Conservation (phyloP, 2,888 invertebrate genomes). For the Sphecodes monilicornis region DNA sequence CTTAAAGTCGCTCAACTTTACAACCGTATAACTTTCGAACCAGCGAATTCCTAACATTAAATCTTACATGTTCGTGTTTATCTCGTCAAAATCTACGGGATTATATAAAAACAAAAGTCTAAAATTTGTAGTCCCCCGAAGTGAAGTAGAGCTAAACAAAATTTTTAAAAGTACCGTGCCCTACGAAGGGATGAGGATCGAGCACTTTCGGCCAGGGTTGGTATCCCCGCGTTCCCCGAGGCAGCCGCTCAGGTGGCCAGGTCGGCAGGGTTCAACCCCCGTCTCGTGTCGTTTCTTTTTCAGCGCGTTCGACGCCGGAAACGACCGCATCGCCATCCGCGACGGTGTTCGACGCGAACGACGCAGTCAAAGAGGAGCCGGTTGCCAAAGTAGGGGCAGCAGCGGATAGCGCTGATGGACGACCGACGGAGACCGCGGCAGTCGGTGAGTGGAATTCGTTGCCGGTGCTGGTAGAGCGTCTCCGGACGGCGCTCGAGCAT, state of each 20-base stretch:
- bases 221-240: constrained; percentile 17
- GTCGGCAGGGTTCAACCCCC: constrained; percentile 58
- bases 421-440: constrained; percentile 71
- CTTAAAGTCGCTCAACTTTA: too few relatives aligned
- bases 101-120: too few relatives aligned
- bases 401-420: constrained; percentile 38
- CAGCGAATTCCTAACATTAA: too few relatives aligned
- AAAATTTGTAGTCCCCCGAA: too few relatives aligned
- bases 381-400: constrained; percentile 26
- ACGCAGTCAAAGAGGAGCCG: constrained; percentile 24
- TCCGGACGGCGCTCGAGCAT: constrained; percentile 83
- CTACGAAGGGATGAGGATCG: background rate
- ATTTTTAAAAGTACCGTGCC: too few relatives aligned
- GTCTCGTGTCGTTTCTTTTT: constrained; percentile 61
- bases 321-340: constrained; percentile 26
- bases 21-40: too few relatives aligned
- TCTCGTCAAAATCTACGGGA: too few relatives aligned
- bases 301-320: constrained; percentile 49
- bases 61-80: too few relatives aligned
- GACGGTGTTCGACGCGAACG: constrained; percentile 11
- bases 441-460: constrained; percentile 84
- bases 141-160: too few relatives aligned
- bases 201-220: background rate
- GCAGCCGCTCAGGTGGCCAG: constrained; percentile 3
- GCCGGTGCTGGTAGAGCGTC: constrained; percentile 84